Evolutionary conservation across 2,113 vertebrate genomes (phyloP).

Genomic region (Neogobius melanostomus): DNA sequence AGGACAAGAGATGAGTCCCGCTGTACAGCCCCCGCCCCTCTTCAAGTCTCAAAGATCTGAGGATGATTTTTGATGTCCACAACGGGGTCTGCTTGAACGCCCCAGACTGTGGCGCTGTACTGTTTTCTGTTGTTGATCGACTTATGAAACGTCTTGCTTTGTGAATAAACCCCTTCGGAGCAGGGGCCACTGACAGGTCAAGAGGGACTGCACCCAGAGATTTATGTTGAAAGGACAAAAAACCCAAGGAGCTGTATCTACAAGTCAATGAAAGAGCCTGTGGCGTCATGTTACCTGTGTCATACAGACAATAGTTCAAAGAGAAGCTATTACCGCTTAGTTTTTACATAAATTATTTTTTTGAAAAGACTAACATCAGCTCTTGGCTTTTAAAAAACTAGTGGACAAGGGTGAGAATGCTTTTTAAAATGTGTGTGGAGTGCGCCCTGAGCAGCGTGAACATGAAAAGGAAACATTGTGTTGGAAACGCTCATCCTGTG

Average conservation of each 20-base stretch:
- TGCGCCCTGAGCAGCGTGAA: slow-evolving; percentile 56
- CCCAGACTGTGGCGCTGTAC: slow-evolving; percentile 59
- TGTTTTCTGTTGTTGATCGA: slow-evolving; percentile 65
- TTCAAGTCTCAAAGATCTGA: slow-evolving; percentile 62
- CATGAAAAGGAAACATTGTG: slow-evolving; percentile 60
- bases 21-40: slow-evolving; percentile 66
- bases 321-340: slow-evolving; percentile 78
- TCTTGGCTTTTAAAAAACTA: slow-evolving; percentile 67
- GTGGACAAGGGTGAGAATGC: slow-evolving; percentile 67
- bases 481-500: slow-evolving; percentile 60
- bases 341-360: slow-evolving; percentile 84
- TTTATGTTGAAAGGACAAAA: slow-evolving; percentile 21
- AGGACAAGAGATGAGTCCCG: slow-evolving; percentile 48
- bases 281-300: slow-evolving; percentile 64
- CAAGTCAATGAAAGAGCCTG: slow-evolving; percentile 62
- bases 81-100: slow-evolving; percentile 52
- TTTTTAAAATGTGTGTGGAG: slow-evolving; percentile 66
- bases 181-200: slow-evolving; percentile 42
- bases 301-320: slow-evolving; percentile 69
- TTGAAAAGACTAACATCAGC: slow-evolving; percentile 77
- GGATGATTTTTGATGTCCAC: slow-evolving; percentile 60
- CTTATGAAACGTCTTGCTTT: slow-evolving; percentile 64
- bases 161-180: slow-evolving; percentile 37
- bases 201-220: slow-evolving; percentile 34
- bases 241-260: slow-evolving; percentile 40